Base-by-base conservation (phyloP, 2,888 invertebrate species). In the Cantharis rustica region DNA sequence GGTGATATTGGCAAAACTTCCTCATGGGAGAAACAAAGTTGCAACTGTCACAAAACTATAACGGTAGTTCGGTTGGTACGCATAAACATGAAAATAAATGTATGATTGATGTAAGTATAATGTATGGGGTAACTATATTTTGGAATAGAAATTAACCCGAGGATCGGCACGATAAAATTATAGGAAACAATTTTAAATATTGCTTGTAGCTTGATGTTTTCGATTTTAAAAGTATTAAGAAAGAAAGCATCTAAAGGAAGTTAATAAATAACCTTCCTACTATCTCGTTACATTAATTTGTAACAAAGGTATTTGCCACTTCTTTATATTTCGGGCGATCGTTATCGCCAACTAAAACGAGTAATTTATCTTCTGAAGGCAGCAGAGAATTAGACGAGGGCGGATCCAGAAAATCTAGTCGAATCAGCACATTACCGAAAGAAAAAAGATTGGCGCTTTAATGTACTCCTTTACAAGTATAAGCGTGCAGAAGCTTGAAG, bases 281-380 rank as follows among this genome's bases (percentile, higher is more conserved):
- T 81, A 81, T 81, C 82, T 83, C 81, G 80, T 84, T 81, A 82
- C 82, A 83, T 85, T 86, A 86, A 86, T 86, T 86, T 86, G 85
- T 84, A 84, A 85, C 85, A 84, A 85, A 83, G 81, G 83, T 85
- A 84, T 84, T 84, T 83, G 84, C 84, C 84, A 84, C 85, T 86
- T 86, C 85, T 85, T 86, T 84, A 84, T 85, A 85, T 86, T 86
- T 85, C 81, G 82, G 76, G 82, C 83, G 86, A 86, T 87, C 87
- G 86, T 87, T 87, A 86, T 86, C 87, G 85, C 84, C 82, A 81
- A 82, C 83, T 84, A 85, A 86, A 84, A 80, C 84, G 83, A 82
- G 85, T 85, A 84, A 88, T 88, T 87, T 87, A 86, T 88, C 88
- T 87, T 86, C 84, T 81, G 82, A 83, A 81, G 80, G 82, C 81